Conservation (phyloP, 2,797 vertebrate species). For the Pseudomugil tenellus region DNA sequence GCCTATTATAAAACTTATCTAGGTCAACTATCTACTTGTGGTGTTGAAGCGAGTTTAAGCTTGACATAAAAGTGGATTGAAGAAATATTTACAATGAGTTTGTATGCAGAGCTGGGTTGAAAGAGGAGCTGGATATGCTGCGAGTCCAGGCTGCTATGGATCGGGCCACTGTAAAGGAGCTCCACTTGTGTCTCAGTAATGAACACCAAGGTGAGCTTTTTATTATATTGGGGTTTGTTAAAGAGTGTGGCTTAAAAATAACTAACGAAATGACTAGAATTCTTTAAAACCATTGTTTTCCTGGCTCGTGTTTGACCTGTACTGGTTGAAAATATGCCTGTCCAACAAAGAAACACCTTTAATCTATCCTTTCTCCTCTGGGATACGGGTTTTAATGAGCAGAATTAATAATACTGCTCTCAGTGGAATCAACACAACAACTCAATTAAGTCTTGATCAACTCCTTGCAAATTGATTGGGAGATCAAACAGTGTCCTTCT, state of each 20-base stretch:
- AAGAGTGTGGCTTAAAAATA: background rate
- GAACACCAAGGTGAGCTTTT: conserved; percentile 79
- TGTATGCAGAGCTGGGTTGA: conserved; percentile 81
- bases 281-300: background rate
- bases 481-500: conserved; percentile 69
- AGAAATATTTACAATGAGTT: conserved; percentile 28
- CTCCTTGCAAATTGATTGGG: conserved; percentile 69
- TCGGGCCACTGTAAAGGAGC: conserved; percentile 82
- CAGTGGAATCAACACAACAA: conserved; percentile 69
- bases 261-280: background rate
- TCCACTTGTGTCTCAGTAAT: conserved; percentile 77
- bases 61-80: conserved; percentile 1
- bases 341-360: conserved; percentile 38
- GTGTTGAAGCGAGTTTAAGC: conserved; percentile 2
- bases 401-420: conserved; percentile 66
- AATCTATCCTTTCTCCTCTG: conserved; percentile 36
- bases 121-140: conserved; percentile 88
- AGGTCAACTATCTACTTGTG: too few relatives aligned
- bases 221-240: background rate
- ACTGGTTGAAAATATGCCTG: conserved; percentile 13
- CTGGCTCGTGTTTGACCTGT: conserved; percentile 4
- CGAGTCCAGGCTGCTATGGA: conserved; percentile 82
- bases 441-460: conserved; percentile 81
- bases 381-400: conserved; percentile 46
- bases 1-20: background rate